These are phyloP conservation scores for Cyprinodon variegatus DNA, from an alignment of 2,113 vertebrate species.

Conservation along the genomic window DNA sequence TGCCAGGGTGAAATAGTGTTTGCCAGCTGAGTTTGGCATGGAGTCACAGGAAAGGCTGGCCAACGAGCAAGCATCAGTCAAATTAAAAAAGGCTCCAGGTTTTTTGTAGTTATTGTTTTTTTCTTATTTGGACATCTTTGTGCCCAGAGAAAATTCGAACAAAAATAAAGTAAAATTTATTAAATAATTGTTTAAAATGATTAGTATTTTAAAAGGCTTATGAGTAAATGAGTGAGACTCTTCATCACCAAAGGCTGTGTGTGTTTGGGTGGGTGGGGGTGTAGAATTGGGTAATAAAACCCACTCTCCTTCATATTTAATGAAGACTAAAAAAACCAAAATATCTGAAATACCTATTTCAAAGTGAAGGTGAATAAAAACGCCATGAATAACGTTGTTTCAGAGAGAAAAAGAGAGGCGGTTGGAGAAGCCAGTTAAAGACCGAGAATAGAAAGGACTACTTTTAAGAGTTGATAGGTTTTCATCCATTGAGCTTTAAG, in stretches of 20 bases:
- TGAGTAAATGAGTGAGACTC: conserved; percentile 16
- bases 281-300: conserved; percentile 34
- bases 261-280: neutral
- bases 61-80: conserved; percentile 27
- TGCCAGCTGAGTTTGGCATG: conserved; percentile 52
- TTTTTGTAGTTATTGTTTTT: conserved; percentile 11
- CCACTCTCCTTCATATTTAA: conserved; percentile 38
- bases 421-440: conserved; percentile 38
- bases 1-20: conserved; percentile 45
- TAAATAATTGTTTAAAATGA: conserved; percentile 1
- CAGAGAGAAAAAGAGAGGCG: conserved; percentile 39
- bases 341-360: conserved; percentile 36
- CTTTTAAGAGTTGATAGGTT: conserved; percentile 26
- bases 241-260: conserved; percentile 34
- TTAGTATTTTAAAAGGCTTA: neutral
- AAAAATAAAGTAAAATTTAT: conserved; percentile 10
- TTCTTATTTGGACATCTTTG: conserved; percentile 30
- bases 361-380: conserved; percentile 57
- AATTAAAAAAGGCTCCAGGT: conserved; percentile 5
- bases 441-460: conserved; percentile 3
- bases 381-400: conserved; percentile 56
- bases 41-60: conserved; percentile 27
- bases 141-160: conserved; percentile 1
- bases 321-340: conserved; percentile 34
- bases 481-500: conserved; percentile 21